Evolutionary conservation across 2,888 invertebrate species (phyloP), one percentile per base, ranked within the genome.

Genomic region (Cheilosia impressa): DNA sequence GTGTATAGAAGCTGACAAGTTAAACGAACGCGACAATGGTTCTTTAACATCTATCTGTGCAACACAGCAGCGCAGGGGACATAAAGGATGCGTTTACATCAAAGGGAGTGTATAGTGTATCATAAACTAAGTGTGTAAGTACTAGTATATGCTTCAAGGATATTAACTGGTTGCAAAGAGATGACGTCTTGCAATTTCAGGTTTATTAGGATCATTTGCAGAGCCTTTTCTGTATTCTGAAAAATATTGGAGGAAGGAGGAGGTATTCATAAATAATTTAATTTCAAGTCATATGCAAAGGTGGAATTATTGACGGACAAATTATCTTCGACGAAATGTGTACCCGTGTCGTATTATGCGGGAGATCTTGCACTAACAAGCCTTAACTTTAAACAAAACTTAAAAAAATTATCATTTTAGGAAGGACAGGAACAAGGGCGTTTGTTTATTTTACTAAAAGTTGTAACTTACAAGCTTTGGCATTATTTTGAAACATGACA

Each of bases 21-120:
- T 71, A 47, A 60, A 72, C 53, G 22, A 45, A 77, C 50, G 68
- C 62, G 69, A 68, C 72, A 72, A 72, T 68, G 52, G 15, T 69
- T 38, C 31, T 38, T 62, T 65, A 38, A 15, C 13, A 38, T 38
- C 38, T 38, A 13, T 27, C 31, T 4, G 15, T 9, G 10, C 2
- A 2, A 7, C 15, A 24, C 13, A 7, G 10, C 41, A 63, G n/a
- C 24, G 27, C 24, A 47, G 38, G 19, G 53, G 45, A 52, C 10
- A 10, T 45, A 63, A 43, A 41, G 58, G 52, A 45, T 81, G 63
- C 50, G 22, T 24, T 31, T 4, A 27, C 68, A 41, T 81, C 76
- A 81, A 81, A 76, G 75, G 76, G 69, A 52, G 50, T 57, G 50
- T 27, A 15, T 38, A 58, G 80, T 63, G 57, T 50, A 55, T 50